Percentiles rank a stretch among this genome's conserved stretches.
phyloP scores from a whole-genome alignment of 2,113 vertebrate species.

The Pelmatolapia mariae region DNA sequence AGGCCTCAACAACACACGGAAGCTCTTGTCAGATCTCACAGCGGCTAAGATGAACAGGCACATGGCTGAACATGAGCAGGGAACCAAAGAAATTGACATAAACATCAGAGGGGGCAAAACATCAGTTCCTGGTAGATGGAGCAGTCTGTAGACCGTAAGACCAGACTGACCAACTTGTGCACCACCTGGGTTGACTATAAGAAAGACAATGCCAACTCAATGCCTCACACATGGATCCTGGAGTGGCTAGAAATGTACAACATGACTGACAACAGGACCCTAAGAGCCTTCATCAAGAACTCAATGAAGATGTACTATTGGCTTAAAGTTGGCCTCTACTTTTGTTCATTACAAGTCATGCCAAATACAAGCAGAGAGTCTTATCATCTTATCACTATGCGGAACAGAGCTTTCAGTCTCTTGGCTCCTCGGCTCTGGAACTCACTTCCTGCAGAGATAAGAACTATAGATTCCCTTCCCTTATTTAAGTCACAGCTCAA shows the following conservation, averaged over 20 bases:
- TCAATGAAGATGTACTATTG: background rate
- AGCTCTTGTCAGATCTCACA: background rate
- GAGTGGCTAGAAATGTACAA: background rate
- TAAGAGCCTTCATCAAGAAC: background rate
- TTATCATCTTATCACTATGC: background rate
- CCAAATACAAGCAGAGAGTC: background rate
- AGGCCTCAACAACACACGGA: background rate
- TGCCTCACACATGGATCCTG: background rate
- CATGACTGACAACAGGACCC: background rate
- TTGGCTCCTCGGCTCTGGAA: no score
- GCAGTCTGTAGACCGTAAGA: background rate
- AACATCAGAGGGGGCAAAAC: no score
- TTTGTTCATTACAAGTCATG: background rate
- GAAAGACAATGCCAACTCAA: background rate
- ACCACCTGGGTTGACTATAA: background rate
- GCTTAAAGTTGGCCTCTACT: background rate
- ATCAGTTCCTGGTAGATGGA: no score
- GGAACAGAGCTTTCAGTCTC: background rate
- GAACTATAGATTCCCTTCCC: no score
- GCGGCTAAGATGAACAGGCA: background rate
- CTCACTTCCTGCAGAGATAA: no score
- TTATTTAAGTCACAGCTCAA: no score
- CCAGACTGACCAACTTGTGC: background rate
- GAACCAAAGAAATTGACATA: background rate
- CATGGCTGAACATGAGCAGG: background rate